Evolutionary conservation across 2,797 vertebrate species (phyloP), one percentile per base, ranked within the genome.

Genomic region (Chlorospingus semifuscus): DNA sequence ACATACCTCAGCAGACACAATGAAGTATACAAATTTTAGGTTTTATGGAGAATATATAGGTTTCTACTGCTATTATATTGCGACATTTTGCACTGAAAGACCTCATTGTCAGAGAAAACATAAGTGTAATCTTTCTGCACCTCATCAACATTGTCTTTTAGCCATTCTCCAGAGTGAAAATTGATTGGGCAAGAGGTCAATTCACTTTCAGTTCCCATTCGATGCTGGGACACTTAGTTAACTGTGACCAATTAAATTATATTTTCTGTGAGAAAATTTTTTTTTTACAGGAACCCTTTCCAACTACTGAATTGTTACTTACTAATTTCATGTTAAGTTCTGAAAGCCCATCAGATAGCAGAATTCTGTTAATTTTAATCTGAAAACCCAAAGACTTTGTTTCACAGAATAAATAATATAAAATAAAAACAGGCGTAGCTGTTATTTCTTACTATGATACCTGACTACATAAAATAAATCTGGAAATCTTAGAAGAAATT

Each of bases 91-190:
- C 65, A 63, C 47, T 66, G 55, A 79, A 93, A 92, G 76, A 78
- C 15, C 15, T 86, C 0, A 0, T 44, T 95, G 41, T 66, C 92
- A 83, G 2, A 1, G 27, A 66, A 47, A 84, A 37, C 29, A 5
- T 24, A 87, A 93, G 32, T 34, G 14, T 56, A 72, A 86, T 91
- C 80, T 88, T 94, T 89, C 89, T 88, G 63, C 29, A 90, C 55
- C 29, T 93, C 59, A 72, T 72, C 88, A 89, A 74, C 55, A 70
- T 57, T 88, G 85, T 91, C 69, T 93, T 91, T 72, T 86, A 92
- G 63, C 63, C 47, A 47, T 66, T 87, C 59, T 95, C 50, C 34
- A 72, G 75, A 84, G 70, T 37, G 52, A 96, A 89, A 96, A 93
- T 77, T 79, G 32, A 30, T 78, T 87, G 82, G 50, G 36, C 61